Evolutionary conservation across 1,140 invertebrate genomes (phyloP).

Genomic region (Aplysia californica): DNA sequence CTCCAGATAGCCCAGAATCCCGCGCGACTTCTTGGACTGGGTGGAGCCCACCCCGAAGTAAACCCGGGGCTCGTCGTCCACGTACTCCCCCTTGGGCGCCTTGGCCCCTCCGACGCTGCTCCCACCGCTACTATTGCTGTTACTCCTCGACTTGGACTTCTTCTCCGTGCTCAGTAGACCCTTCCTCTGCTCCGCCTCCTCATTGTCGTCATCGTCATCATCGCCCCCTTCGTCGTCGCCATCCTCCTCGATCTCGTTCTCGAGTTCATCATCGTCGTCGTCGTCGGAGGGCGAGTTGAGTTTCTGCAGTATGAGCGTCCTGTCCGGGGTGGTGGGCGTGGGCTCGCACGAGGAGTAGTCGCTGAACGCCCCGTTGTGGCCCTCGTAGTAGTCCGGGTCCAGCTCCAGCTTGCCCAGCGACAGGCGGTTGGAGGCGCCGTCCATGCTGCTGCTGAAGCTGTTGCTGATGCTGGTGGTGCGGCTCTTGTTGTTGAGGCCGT

Average conservation of each 20-base stretch:
- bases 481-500: no score
- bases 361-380: constrained; percentile 12
- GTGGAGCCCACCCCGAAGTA: constrained; percentile 5
- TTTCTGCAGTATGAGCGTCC: constrained; percentile 33
- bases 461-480: no score
- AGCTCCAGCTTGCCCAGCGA: constrained; percentile 23
- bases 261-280: constrained; percentile 35
- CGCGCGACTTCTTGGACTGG: constrained; percentile 33
- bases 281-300: constrained; percentile 37
- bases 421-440: constrained; percentile 24
- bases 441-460: constrained; percentile 30
- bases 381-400: constrained; percentile 1
- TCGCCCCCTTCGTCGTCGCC: neutral
- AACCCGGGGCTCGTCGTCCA: neutral
- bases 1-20: constrained; percentile 55
- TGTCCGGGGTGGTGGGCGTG: constrained; percentile 34
- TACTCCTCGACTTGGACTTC: constrained; percentile 33
- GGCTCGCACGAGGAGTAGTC: constrained; percentile 34
- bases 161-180: constrained; percentile 30
- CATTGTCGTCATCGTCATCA: neutral
- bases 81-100: neutral
- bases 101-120: neutral
- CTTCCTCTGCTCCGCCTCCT: neutral
- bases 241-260: constrained; percentile 27
- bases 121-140: neutral